Evolutionary conservation across 2,113 vertebrate genomes (phyloP).

Genomic region (Rostratula benghalensis): DNA sequence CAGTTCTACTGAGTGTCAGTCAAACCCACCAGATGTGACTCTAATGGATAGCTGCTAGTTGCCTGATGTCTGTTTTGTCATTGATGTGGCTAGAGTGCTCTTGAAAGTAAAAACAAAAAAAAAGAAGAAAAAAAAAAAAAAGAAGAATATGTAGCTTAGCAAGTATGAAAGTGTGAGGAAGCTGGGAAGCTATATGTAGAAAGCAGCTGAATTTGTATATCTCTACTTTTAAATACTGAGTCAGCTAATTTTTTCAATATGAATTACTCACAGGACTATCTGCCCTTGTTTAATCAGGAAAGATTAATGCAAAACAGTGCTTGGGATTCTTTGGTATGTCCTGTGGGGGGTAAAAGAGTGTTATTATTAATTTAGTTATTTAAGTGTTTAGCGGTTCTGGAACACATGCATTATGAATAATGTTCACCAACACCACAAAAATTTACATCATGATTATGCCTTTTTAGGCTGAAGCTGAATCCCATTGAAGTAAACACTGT

Average conservation of each 20-base stretch:
- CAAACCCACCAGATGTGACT: constrained; percentile 43
- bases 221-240: neutral
- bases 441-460: neutral
- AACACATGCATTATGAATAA: neutral
- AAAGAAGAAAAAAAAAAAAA: rapidly evolving
- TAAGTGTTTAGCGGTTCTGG: neutral
- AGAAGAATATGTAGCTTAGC: neutral
- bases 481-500: neutral
- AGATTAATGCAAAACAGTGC: neutral
- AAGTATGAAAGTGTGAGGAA: neutral
- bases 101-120: neutral
- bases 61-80: constrained; percentile 24
- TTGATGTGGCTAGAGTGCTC: neutral
- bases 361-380: neutral
- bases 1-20: constrained; percentile 16
- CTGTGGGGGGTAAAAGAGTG: neutral
- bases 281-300: neutral
- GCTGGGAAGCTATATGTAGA: neutral
- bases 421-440: neutral
- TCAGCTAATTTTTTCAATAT: neutral
- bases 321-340: neutral
- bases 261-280: neutral
- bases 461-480: neutral
- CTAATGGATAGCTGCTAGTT: constrained; percentile 33
- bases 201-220: neutral